Base-by-base conservation (phyloP, 2,797 vertebrate species). In the Galago senegalensis region DNA sequence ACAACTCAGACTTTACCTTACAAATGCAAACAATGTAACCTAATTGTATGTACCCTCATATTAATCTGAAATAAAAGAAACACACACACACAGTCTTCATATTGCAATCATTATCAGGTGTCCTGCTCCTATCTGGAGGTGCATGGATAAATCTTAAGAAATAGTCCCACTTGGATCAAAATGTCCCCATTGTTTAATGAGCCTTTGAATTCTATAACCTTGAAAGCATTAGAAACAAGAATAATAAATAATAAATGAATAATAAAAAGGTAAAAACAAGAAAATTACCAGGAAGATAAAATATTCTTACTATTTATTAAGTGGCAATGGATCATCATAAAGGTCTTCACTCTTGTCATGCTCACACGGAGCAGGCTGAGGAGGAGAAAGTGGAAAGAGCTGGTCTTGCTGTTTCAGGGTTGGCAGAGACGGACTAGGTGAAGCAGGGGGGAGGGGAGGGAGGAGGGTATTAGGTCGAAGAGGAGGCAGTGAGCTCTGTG, bases 191-290 rank as follows among this genome's bases (percentile, higher is more conserved):
- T 67, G 14, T 58, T 79, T 49, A 87, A 63, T 17, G 65, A 84
- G 31, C 7, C 34, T 77, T 90, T 70, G 40, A 94, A 87, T 92
- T 77, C 17, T 23, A 80, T 79, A 87, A 34, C 21, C 70, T 91
- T 81, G 37, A 46, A 95, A 49, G 40, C 70, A 92, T 65, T 61
- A 82, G 92, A 92, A 69, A 69, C 70, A 18, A 4, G 53, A 69
- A 80, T 40, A 27, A 90, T n/a, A 82, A 70, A 56, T 67, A 58
- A 76, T 31, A 53, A 14, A 69, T 58, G 31, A 81, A 10, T 85
- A 87, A 49, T 43, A 43, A 84, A 76, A 73, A 46, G 58, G 29
- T 23, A 29, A 94, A 53, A 53, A 53, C 49, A n/a, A 76, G 29
- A 76, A 49, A 76, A 76, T 49, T 10, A 3, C 11, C 49, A 31